Base-by-base conservation (phyloP, 1,140 invertebrate genomes). In the Atta cephalotes region DNA sequence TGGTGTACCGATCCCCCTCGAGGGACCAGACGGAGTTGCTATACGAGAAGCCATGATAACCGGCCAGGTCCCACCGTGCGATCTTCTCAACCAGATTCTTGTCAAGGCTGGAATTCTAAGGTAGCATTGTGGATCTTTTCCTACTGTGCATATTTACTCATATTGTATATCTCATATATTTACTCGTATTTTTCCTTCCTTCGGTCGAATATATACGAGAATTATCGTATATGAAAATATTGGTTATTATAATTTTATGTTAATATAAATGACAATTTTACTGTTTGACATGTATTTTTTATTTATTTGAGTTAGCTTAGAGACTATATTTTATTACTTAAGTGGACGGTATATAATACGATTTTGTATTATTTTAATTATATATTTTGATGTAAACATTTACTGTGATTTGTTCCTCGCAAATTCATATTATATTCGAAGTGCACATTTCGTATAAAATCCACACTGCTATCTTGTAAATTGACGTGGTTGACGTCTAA, bases 11-110 rank as follows among this genome's bases (percentile, higher is more conserved):
- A 97, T 98, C 12, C 96, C 96, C 56, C 93, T 97, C 58, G 97
- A 97, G 87, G 97, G 96, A 6, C 96, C 96, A 65, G 97, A 97
- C 92, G 97, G 97, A 6, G 95, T 96, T 4, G 97, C 96, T 18
- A 97, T 97, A 25, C 96, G 97, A 87, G 96, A 96, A 58, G 97
- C 97, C 0, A 95, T 97, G 87, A 95, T 97, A 80, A 97, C 96
- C 28, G 97, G 97, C 2, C 96, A 97, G 89, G 96, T 97, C 89
- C 97, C 97, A 39, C 96, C 97, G 28, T 97, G 97, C 91, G 97
- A 97, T 92, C 95, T 97, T 25, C 94, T 98, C 39, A 97, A 97
- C 93, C 96, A 97, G 90, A 96, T 98, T 78, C 95, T 98, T 65
- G 96, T 97, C 71, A 96, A 96, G 71, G 97, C 97, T 62, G 97